A percentile compares a stretch with the other conserved stretches of the same genome.
Conservation (phyloP, 2,797 vertebrate genomes). For the Lagorchestes hirsutus region DNA sequence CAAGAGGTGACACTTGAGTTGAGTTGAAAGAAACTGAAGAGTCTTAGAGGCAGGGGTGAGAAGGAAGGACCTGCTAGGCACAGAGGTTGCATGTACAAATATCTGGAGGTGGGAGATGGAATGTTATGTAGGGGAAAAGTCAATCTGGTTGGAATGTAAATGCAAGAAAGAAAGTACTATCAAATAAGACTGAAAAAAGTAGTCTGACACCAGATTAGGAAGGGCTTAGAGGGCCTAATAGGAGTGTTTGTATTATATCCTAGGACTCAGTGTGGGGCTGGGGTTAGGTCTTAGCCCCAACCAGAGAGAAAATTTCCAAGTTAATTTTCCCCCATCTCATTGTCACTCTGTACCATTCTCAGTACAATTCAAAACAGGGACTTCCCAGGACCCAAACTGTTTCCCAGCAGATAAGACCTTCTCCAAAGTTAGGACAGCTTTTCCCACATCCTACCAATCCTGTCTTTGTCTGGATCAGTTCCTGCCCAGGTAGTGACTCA, state of each 20-base stretch:
- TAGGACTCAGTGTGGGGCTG: neutral
- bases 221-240: neutral
- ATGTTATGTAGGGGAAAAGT: neutral
- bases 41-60: neutral
- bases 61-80: neutral
- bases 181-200: neutral
- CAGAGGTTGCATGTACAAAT: neutral
- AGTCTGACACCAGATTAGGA: neutral
- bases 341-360: neutral
- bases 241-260: neutral
- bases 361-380: neutral
- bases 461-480: neutral
- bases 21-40: neutral
- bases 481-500: constrained; percentile 9
- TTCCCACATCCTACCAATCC: neutral
- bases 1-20: neutral
- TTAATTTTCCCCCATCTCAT: neutral
- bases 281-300: neutral
- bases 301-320: neutral
- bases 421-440: neutral
- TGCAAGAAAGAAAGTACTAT: neutral
- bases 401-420: neutral
- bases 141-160: neutral
- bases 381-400: neutral
- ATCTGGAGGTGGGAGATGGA: neutral